Percentiles rank a stretch among this genome's conserved stretches.
These are phyloP conservation scores for Anniella stebbinsi DNA, from an alignment of 2,797 vertebrate genomes.

Conservation along the genomic window DNA sequence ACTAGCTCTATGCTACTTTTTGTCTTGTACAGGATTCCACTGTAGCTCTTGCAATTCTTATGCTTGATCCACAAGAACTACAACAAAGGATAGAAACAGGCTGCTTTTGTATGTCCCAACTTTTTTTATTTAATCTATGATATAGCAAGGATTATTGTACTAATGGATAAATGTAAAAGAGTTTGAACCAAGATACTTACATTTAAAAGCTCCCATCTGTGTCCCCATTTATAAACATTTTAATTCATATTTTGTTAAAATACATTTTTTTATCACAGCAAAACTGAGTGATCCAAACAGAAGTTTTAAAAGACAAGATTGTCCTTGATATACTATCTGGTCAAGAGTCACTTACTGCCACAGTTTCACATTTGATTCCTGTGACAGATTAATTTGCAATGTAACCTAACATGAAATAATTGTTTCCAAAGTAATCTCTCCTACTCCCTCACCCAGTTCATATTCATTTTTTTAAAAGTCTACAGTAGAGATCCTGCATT, in stretches of 20 bases:
- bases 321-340: conserved; percentile 58
- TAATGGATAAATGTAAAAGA: neutral
- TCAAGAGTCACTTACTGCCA: conserved; percentile 61
- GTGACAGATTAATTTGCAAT: conserved; percentile 66
- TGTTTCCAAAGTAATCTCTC: conserved; percentile 49
- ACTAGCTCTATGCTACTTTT: neutral
- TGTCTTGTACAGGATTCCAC: neutral
- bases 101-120: neutral
- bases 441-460: neutral
- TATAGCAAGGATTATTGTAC: neutral
- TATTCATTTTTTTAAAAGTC: conserved; percentile 12
- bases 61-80: neutral
- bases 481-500: neutral
- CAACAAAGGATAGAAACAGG: neutral
- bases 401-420: conserved; percentile 37
- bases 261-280: neutral
- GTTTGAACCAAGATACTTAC: neutral
- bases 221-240: neutral
- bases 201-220: neutral
- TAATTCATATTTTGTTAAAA: neutral
- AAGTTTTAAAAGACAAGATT: conserved; percentile 51
- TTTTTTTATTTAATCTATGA: neutral
- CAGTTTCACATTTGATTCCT: conserved; percentile 69
- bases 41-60: neutral
- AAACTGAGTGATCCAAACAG: neutral